Evolutionary conservation across 1,140 invertebrate species (phyloP).

Genomic region (Lycorma delicatula): DNA sequence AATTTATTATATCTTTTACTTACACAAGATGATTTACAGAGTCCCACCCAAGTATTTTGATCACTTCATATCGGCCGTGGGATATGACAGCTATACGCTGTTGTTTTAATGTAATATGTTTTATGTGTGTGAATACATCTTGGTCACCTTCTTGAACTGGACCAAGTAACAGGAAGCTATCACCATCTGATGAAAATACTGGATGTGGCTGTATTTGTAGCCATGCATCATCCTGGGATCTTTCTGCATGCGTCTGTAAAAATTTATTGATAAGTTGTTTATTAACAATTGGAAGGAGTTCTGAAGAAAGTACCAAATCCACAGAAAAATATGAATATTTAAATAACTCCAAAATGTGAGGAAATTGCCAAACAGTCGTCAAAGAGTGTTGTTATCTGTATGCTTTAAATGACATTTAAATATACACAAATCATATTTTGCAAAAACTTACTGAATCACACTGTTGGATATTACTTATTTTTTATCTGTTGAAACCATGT

Average conservation of each 20-base stretch:
- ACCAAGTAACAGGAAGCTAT: constrained; percentile 73
- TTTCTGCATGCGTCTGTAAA: constrained; percentile 62
- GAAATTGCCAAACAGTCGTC: not conserved
- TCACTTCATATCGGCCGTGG: constrained; percentile 78
- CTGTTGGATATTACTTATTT: too few relatives aligned
- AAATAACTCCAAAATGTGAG: not conserved
- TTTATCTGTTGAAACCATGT: too few relatives aligned
- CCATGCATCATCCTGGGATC: constrained; percentile 72
- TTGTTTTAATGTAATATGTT: constrained; percentile 71
- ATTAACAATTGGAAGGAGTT: not conserved
- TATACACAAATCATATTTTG: too few relatives aligned
- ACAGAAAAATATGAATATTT: not conserved
- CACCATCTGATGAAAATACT: constrained; percentile 70
- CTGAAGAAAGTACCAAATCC: not conserved
- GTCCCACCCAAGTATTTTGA: constrained; percentile 77
- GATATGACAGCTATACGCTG: constrained; percentile 77
- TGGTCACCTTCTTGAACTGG: constrained; percentile 70
- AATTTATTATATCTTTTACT: too few relatives aligned
- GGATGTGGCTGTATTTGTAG: constrained; percentile 75
- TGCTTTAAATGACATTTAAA: too few relatives aligned
- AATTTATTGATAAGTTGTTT: too few relatives aligned
- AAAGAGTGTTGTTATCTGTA: too few relatives aligned
- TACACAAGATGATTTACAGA: constrained; percentile 72
- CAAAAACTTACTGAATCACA: too few relatives aligned
- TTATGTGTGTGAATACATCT: constrained; percentile 82